Evolutionary conservation across 2,797 vertebrate genomes (phyloP).

Genomic region (Cottoperca gobio): DNA sequence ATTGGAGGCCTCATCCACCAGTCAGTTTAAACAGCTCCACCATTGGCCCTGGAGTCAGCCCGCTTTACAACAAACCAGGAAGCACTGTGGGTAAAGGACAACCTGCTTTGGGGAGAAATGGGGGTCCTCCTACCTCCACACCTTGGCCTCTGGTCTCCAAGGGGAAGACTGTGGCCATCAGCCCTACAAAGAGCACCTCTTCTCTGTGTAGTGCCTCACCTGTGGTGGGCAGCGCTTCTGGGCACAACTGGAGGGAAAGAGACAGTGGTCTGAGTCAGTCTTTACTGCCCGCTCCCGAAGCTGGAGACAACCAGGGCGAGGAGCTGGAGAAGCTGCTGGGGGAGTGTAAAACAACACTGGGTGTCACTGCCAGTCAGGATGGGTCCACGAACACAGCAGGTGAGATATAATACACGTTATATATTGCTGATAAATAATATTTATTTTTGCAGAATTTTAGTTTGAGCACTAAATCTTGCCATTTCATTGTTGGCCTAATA

Average conservation of each 20-base stretch:
- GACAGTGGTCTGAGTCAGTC: conserved; percentile 74
- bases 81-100: conserved; percentile 33
- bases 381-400: conserved; percentile 65
- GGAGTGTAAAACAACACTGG: conserved; percentile 76
- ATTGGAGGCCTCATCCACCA: conserved; percentile 56
- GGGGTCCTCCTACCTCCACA: conserved; percentile 54
- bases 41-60: conserved; percentile 24
- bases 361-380: conserved; percentile 53
- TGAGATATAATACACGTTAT: conserved; percentile 40
- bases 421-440: neutral
- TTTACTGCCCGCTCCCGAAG: conserved; percentile 19
- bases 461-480: conserved; percentile 3
- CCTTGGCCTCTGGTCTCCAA: conserved; percentile 42
- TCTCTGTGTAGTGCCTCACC: conserved; percentile 41
- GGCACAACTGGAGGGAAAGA: conserved; percentile 64
- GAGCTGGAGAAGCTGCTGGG: conserved; percentile 76
- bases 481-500: conserved; percentile 7
- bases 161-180: conserved; percentile 43
- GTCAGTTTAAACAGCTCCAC: conserved; percentile 36
- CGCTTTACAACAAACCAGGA: conserved; percentile 51
- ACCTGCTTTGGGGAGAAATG: conserved; percentile 53
- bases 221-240: conserved; percentile 34
- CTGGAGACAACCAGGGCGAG: conserved; percentile 39
- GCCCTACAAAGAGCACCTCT: conserved; percentile 57
- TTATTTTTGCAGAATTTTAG: neutral